A percentile compares a stretch with the other conserved stretches of the same genome.
These are phyloP conservation scores for Corbicula japonica DNA, from an alignment of 2,888 invertebrate species.

Conservation along the genomic window DNA sequence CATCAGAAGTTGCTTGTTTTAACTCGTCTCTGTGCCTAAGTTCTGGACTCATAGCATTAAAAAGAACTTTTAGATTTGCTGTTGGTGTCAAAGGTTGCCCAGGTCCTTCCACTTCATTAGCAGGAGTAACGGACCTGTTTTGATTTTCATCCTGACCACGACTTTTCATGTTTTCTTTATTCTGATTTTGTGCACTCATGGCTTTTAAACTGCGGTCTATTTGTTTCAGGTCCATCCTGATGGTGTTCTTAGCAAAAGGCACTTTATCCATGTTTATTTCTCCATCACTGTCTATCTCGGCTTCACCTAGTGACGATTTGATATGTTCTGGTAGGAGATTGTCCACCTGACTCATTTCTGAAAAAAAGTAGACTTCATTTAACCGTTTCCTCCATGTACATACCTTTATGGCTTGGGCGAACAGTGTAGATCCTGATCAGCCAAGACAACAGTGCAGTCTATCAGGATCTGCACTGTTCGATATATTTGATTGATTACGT, in stretches of 20 bases:
- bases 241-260: slow-evolving; percentile 72
- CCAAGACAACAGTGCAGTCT: no score
- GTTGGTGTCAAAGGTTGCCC: slow-evolving; percentile 89
- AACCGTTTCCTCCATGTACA: no score
- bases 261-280: slow-evolving; percentile 69
- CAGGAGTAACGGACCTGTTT: slow-evolving; percentile 65
- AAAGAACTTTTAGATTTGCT: slow-evolving; percentile 90
- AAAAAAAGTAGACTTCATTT: no score
- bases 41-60: slow-evolving; percentile 89
- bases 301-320: slow-evolving; percentile 57
- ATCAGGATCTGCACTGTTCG: no score
- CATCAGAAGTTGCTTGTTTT: slow-evolving; percentile 60
- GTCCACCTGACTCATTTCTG: slow-evolving; percentile 74
- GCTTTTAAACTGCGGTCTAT: slow-evolving; percentile 54
- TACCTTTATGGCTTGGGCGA: no score
- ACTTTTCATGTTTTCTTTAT: slow-evolving; percentile 62
- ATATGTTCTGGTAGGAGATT: slow-evolving; percentile 67
- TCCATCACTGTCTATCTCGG: slow-evolving; percentile 67
- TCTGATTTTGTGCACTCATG: slow-evolving; percentile 53
- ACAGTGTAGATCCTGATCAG: no score
- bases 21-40: slow-evolving; percentile 77
- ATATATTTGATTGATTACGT: no score
- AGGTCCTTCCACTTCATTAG: slow-evolving; percentile 58
- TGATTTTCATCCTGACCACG: slow-evolving; percentile 49
- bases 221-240: slow-evolving; percentile 60